These are phyloP conservation scores for Bimastos eiseni DNA, from an alignment of 2,888 invertebrate species.

Conservation along the genomic window DNA sequence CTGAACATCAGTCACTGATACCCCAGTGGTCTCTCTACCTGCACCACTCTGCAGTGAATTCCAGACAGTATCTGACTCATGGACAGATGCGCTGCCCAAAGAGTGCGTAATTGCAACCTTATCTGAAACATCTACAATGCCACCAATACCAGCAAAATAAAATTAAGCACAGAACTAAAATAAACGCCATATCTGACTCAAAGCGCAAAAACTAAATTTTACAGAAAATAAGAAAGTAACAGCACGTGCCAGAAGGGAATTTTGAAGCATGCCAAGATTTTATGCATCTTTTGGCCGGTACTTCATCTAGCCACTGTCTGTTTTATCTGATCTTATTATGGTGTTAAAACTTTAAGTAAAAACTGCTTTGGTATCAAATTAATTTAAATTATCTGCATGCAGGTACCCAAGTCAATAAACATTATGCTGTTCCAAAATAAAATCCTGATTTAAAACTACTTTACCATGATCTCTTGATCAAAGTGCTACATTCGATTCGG, in stretches of 20 bases:
- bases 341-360: neutral
- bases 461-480: neutral
- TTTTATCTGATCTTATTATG: neutral
- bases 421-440: neutral
- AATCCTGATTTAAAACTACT: neutral
- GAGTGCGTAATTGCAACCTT: neutral
- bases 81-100: neutral
- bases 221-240: neutral
- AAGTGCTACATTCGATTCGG: neutral
- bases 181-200: slow-evolving; percentile 1
- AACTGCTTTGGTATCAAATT: neutral
- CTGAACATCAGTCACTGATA: neutral
- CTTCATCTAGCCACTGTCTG: neutral
- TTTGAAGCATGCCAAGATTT: neutral
- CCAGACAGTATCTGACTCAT: neutral
- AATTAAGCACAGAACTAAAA: slow-evolving; percentile 4
- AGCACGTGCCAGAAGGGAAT: neutral
- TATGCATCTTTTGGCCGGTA: neutral
- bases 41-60: neutral
- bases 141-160: slow-evolving; percentile 21
- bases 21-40: neutral
- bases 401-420: neutral
- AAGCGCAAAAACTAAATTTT: neutral
- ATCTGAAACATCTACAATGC: slow-evolving; percentile 24
- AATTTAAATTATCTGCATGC: neutral